Evolutionary conservation across 2,797 vertebrate species (phyloP).

Genomic region (Yasuhikotakia modesta): DNA sequence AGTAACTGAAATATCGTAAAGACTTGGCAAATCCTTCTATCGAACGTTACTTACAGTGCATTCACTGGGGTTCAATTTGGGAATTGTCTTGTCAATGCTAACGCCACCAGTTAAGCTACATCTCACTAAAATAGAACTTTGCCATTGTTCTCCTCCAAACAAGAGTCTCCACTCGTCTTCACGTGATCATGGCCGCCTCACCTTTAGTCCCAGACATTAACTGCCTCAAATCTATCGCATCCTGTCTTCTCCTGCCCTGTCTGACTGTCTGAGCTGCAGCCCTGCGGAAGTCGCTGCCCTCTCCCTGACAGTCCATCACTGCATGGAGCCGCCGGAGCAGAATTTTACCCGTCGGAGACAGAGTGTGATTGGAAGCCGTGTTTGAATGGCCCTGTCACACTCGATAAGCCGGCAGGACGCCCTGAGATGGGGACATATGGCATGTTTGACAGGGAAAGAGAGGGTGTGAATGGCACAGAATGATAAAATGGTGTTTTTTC

Average conservation of each 20-base stretch:
- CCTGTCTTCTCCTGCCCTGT: slow-evolving; percentile 63
- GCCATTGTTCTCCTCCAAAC: slow-evolving; percentile 12
- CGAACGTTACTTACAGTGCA: no score
- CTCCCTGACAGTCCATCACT: slow-evolving; percentile 79
- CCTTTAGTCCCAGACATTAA: slow-evolving; percentile 14
- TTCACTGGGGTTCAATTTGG: no score
- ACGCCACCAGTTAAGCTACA: no score
- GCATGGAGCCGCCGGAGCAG: slow-evolving; percentile 66
- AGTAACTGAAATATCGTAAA: no score
- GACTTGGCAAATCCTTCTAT: no score
- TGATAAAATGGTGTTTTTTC: slow-evolving; percentile 78
- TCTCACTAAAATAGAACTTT: no score
- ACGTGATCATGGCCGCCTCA: slow-evolving; percentile 22
- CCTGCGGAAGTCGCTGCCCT: slow-evolving; percentile 74
- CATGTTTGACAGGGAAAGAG: slow-evolving; percentile 82
- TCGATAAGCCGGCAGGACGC: slow-evolving; percentile 80
- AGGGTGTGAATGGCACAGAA: slow-evolving; percentile 82
- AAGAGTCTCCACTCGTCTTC: slow-evolving; percentile 3
- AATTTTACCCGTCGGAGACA: slow-evolving; percentile 70
- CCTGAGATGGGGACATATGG: slow-evolving; percentile 83
- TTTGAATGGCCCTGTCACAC: slow-evolving; percentile 84
- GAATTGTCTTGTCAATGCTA: no score
- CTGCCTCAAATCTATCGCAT: slow-evolving; percentile 64
- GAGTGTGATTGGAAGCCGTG: slow-evolving; percentile 81
- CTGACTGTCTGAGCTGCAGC: slow-evolving; percentile 67